A percentile compares a stretch with the other conserved stretches of the same genome.
These are phyloP conservation scores for Pachycephus smyrnensis DNA, from an alignment of 2,888 invertebrate genomes.

Conservation along the genomic window DNA sequence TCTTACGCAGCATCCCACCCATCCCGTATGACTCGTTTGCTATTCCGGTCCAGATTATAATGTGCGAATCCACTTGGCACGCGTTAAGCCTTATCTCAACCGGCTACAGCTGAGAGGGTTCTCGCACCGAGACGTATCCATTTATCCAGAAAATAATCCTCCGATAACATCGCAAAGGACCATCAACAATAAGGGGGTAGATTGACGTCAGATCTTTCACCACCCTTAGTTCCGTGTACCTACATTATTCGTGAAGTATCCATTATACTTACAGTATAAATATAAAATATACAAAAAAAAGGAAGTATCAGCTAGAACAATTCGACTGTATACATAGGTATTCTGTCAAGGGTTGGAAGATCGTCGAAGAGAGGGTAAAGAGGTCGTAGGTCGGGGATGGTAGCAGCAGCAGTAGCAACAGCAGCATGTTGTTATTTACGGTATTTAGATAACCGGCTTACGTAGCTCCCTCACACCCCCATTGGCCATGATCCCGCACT, in stretches of 20 bases:
- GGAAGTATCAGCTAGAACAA: background rate
- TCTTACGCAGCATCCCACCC: background rate
- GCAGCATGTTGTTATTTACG: constrained; percentile 61
- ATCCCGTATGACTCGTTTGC: background rate
- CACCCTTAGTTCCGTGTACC: background rate
- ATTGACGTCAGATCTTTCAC: constrained; percentile 20
- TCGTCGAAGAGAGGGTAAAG: background rate
- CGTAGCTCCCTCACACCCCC: constrained; percentile 57
- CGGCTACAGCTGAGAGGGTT: constrained; percentile 20
- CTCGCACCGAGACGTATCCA: constrained; percentile 40
- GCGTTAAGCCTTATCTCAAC: constrained; percentile 48
- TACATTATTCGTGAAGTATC: background rate
- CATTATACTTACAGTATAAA: background rate
- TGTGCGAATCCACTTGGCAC: constrained; percentile 44
- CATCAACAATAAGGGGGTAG: constrained; percentile 32
- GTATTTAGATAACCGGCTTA: constrained; percentile 67
- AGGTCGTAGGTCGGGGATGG: constrained; percentile 26
- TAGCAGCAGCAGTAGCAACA: constrained; percentile 28
- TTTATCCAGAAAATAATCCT: constrained; percentile 66
- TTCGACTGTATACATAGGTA: background rate
- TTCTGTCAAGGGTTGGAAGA: background rate
- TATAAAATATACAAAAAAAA: background rate
- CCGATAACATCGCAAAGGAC: constrained; percentile 46
- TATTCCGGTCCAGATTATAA: constrained; percentile 25
- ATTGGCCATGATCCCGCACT: constrained; percentile 59